These are phyloP conservation scores for Sycobia sp. DNA, from an alignment of 1,140 invertebrate species.

Conservation along the genomic window DNA sequence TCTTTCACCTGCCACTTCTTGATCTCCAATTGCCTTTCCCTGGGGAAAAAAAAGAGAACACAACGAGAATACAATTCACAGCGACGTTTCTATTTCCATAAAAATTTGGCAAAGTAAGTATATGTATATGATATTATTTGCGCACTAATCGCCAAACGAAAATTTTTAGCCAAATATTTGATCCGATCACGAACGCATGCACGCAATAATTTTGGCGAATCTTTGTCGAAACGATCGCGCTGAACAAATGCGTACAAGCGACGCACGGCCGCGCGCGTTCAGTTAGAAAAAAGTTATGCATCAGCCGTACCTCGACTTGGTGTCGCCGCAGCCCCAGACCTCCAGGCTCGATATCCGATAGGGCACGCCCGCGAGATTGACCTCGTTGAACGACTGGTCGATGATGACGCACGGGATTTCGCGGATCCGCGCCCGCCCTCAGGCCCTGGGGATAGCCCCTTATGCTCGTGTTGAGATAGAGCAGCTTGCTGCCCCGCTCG, in stretches of 20 bases:
- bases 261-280: no score
- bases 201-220: no score
- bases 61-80: no score
- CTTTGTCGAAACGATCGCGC: no score
- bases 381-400: conserved; percentile 53
- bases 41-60: conserved; percentile 50
- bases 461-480: conserved; percentile 83
- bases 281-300: background rate
- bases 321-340: conserved; percentile 86
- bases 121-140: no score
- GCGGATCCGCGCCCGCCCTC: conserved; percentile 78
- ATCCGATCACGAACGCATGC: no score
- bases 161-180: no score
- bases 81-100: no score
- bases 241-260: no score
- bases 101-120: background rate
- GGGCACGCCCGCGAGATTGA: conserved; percentile 60
- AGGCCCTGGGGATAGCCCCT: conserved; percentile 85
- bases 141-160: no score
- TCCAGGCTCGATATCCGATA: conserved; percentile 66
- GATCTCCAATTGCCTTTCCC: conserved; percentile 82
- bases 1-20: conserved; percentile 91
- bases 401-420: conserved; percentile 76
- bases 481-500: conserved; percentile 74
- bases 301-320: conserved; percentile 60